Percentiles rank a stretch among this genome's conserved stretches.
phyloP scores from a whole-genome alignment of 2,888 invertebrate species.

The Drosophila diplacantha region DNA sequence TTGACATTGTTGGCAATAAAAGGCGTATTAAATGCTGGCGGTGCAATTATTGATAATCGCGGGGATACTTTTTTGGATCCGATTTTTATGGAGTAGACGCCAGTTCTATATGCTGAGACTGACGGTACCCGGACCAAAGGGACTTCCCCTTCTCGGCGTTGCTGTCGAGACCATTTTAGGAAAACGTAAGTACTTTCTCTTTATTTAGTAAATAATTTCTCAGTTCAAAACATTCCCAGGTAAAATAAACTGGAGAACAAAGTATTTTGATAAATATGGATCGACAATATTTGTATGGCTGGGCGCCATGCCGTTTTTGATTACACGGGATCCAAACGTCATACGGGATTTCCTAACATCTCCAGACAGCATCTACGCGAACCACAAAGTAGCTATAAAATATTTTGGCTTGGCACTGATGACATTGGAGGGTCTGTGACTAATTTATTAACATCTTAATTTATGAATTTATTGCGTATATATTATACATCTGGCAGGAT shows the following conservation, averaged over 20 bases:
- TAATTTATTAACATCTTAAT: no score
- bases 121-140: constrained; percentile 60
- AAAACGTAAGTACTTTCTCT: constrained; percentile 46
- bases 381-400: constrained; percentile 3
- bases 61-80: constrained; percentile 50
- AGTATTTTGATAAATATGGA: constrained; percentile 47
- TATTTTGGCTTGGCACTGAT: constrained; percentile 53
- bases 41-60: constrained; percentile 30
- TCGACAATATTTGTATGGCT: constrained; percentile 58
- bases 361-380: constrained; percentile 57
- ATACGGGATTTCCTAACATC: constrained; percentile 60
- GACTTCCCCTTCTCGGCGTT: constrained; percentile 65
- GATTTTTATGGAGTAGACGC: constrained; percentile 63
- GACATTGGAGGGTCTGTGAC: constrained; percentile 50
- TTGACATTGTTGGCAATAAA: neutral
- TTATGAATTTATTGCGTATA: rapidly evolving
- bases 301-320: constrained; percentile 54
- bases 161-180: constrained; percentile 33
- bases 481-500: constrained; percentile 32
- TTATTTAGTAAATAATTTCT: no score
- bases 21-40: constrained; percentile 22
- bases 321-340: constrained; percentile 49
- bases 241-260: neutral
- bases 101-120: constrained; percentile 58
- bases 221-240: neutral